Base-by-base conservation (phyloP, 2,888 invertebrate genomes). In the Galeopsomyia nigrocyanea region DNA sequence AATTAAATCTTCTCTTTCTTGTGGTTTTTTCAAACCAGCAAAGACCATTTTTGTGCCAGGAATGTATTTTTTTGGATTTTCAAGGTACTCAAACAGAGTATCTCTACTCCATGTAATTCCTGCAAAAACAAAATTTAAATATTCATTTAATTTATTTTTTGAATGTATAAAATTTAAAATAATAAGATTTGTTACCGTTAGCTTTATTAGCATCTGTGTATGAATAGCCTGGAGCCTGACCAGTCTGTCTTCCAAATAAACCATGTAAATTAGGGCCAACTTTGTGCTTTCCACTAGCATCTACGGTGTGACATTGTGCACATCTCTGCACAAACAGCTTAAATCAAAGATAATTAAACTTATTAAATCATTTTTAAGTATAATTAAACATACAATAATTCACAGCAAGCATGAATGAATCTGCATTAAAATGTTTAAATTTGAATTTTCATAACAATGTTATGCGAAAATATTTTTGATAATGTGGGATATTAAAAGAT, bases 1-100 rank as follows among this genome's bases (percentile, higher is more conserved):
- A 76, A 93, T 92, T 46, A 94, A 81, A 83, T 94, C 91, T 13
- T 86, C 89, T 68, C 93, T 86, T 62, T 93, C 93, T 22, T 89
- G 84, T 49, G 88, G 87, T 82, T 92, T 93, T 86, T 92, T 93
- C 60, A 93, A 81, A 10, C 93, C 93, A 61, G 90, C 90, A 81
- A 93, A 94, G 47, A 92, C 88, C 93, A 93, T 94, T 85, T 92
- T 93, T 5, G 93, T 93, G 51, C 92, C 92, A 0, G 93, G 93
- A 78, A 93, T 91, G 84, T 89, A 93, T 82, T 92, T 92, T 86
- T 92, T 93, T 3, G 94, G 94, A 82, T 91, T 90, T 78, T 89
- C 89, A 75, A 94, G 86, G 83, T 93, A 94, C 68, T 88, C 88
- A 79, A 90, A 89, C 73, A 94, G 82, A 0, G 90, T 91, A n/a